Conservation (phyloP, 2,888 invertebrate genomes). For the Tyria jacobaeae region DNA sequence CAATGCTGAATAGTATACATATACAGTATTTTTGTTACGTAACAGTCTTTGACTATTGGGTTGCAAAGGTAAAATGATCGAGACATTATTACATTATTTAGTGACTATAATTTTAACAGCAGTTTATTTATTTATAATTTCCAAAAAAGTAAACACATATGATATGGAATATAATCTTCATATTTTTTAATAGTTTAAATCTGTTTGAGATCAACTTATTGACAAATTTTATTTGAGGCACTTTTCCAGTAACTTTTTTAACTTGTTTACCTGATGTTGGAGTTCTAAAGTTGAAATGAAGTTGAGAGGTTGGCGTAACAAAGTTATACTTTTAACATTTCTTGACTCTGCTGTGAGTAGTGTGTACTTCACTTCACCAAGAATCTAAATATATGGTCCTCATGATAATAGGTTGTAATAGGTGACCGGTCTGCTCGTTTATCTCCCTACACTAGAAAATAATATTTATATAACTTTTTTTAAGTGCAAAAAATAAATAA, state of each 20-base stretch:
- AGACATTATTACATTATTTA: background rate
- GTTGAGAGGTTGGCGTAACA: background rate
- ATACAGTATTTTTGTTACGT: background rate
- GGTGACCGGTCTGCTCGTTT: too few relatives aligned
- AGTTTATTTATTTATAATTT: too few relatives aligned
- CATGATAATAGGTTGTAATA: too few relatives aligned
- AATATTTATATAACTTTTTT: too few relatives aligned
- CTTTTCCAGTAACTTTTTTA: background rate
- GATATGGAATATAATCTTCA: too few relatives aligned
- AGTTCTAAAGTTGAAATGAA: background rate
- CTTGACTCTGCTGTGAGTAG: background rate
- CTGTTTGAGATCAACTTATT: background rate
- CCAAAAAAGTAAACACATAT: too few relatives aligned
- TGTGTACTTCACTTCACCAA: too few relatives aligned
- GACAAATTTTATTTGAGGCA: background rate
- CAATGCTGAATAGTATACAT: slow-evolving; percentile 2
- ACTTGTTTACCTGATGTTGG: background rate
- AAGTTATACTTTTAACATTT: background rate
- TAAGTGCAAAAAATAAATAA: too few relatives aligned
- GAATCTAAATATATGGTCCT: too few relatives aligned
- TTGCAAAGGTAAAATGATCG: background rate
- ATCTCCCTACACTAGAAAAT: too few relatives aligned
- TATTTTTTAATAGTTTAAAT: background rate
- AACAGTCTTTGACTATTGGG: background rate
- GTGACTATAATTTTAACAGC: background rate